Base-by-base conservation (phyloP, 2,888 invertebrate genomes). In the Heliconius charithonia region DNA sequence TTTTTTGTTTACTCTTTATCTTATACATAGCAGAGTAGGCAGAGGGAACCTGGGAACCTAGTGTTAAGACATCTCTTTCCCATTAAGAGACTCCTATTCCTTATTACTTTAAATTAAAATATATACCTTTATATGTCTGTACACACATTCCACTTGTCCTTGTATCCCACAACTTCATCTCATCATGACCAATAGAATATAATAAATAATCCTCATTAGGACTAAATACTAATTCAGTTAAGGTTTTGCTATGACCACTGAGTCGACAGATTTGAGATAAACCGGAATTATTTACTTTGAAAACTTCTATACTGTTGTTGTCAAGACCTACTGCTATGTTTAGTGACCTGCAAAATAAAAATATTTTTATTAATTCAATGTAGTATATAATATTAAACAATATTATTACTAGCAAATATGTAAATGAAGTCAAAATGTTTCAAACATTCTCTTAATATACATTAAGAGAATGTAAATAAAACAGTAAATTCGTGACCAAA, bases 101-200 rank as follows among this genome's bases (percentile, higher is more conserved):
- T 19, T 22, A 7, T 51, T 22, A 51, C 22, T 51, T 9, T 22
- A 51, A 51, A 51, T 51, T 51, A n/a, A 59, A 3, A 59, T 59
- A n/a, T n/a, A 59, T 37, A 92, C 93, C 91, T 89, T 89, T 91
- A 82, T 90, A 92, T 79, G 93, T 91, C 79, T 90, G 91, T 3
- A 88, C 91, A 86, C 90, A 91, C 72, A 80, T 85, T 0, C 91
- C 95, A 77, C 95, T 93, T 0, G 92, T 90, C 85, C 97, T 90
- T 3, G 96, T 91, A 87, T 97, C 97, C 95, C 96, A 97, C 75
- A 96, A 86, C 84, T 95, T 96, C 51, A 97, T 91, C 0, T 96
- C 96, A 87, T 96, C 95, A 67, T 90, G 89, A 0, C 95, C 96
- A 0, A 95, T 94, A 0, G 96, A 95, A 85, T 96, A 97, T 32